phyloP scores from a whole-genome alignment of 2,113 vertebrate genomes.

The Microcebus ravelobensis region DNA sequence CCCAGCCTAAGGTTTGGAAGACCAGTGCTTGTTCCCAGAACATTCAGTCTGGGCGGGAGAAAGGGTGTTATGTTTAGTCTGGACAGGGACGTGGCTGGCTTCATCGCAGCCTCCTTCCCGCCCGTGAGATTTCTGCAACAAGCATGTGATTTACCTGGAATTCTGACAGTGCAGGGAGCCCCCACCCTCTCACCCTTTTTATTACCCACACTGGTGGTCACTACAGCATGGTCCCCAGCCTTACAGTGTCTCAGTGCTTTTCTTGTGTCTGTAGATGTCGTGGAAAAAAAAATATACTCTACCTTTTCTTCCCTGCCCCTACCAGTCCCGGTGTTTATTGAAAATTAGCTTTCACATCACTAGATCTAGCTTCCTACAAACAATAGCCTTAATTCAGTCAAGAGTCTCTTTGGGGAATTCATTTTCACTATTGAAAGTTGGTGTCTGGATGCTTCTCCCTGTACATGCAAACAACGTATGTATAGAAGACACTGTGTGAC shows the following conservation, averaged over 20 bases:
- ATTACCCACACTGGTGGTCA: conserved; percentile 36
- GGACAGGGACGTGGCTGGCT: conserved; percentile 68
- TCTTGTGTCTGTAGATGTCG: conserved; percentile 76
- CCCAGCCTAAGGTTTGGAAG: conserved; percentile 72
- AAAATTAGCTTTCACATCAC: conserved; percentile 40
- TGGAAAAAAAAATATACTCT: conserved; percentile 69
- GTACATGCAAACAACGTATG: background rate
- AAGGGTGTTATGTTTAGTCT: background rate
- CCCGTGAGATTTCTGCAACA: conserved; percentile 47
- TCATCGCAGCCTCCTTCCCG: conserved; percentile 59
- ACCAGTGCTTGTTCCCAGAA: conserved; percentile 52
- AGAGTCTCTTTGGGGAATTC: conserved; percentile 37
- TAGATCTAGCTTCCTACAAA: conserved; percentile 66
- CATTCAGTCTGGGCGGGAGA: conserved; percentile 63
- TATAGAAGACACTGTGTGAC: background rate
- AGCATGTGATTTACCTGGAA: conserved; percentile 69
- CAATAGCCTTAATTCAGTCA: conserved; percentile 73
- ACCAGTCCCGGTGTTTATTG: conserved; percentile 30
- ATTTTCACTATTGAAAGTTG: conserved; percentile 41
- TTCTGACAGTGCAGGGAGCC: conserved; percentile 64
- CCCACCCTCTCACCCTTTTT: conserved; percentile 62
- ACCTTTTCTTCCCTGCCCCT: background rate
- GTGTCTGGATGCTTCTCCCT: background rate
- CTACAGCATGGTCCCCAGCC: conserved; percentile 71
- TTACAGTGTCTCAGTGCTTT: conserved; percentile 71